phyloP scores from a whole-genome alignment of 2,113 vertebrate genomes.

The Varanus salvator region DNA sequence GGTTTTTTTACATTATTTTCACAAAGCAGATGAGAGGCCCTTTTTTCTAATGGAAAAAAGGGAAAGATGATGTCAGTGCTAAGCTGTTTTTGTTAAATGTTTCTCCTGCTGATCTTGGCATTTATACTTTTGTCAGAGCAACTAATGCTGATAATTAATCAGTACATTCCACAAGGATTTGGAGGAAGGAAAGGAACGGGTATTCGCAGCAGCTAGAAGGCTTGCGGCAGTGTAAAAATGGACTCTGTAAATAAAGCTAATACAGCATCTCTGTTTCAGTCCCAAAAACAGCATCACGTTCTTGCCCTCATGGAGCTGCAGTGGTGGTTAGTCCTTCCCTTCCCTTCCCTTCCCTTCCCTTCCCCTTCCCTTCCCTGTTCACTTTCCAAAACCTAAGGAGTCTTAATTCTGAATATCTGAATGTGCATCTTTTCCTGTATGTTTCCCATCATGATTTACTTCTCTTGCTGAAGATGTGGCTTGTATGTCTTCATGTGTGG shows the following conservation, averaged over 20 bases:
- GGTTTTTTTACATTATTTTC: not conserved
- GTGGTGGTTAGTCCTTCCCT: not conserved
- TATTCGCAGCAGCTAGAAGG: not conserved
- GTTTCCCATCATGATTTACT: not conserved
- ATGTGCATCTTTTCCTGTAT: not conserved
- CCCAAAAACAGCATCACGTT: no score
- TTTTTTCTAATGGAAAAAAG: not conserved
- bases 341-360: no score
- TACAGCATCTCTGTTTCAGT: not conserved
- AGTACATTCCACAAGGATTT: constrained; percentile 51
- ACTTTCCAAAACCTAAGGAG: not conserved
- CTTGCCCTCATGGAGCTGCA: not conserved
- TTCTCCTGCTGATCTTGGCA: constrained; percentile 40
- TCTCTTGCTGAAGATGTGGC: not conserved
- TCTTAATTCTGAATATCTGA: not conserved
- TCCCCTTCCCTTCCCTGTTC: not conserved
- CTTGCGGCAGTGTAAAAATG: not conserved
- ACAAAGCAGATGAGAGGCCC: constrained; percentile 1
- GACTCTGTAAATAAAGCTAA: not conserved
- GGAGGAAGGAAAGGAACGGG: not conserved
- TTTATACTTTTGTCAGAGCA: constrained; percentile 22
- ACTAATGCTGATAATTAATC: constrained; percentile 27
- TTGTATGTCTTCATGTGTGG: not conserved
- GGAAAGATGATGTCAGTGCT: not conserved
- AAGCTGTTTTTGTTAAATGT: constrained; percentile 45